Evolutionary conservation across 1,140 invertebrate genomes (phyloP).

Genomic region (Panulirus ornatus): DNA sequence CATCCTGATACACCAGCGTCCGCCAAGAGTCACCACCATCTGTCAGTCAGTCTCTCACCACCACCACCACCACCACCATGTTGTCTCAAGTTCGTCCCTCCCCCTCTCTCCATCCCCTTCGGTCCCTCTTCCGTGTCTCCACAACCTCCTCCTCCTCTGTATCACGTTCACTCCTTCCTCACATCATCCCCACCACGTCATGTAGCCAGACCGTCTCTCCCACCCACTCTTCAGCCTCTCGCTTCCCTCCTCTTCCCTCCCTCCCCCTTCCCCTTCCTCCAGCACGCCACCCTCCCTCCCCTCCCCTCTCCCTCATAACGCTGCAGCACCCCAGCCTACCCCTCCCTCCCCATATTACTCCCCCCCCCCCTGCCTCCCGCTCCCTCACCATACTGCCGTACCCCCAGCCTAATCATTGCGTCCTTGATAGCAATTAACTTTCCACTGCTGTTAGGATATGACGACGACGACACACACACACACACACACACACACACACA

Average conservation of each 20-base stretch:
- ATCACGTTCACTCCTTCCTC: neutral
- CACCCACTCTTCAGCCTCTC: neutral
- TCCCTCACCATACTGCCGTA: neutral
- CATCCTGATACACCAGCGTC: too few species aligned
- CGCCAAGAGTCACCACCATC: too few species aligned
- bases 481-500: too few species aligned
- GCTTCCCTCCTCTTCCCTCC: neutral
- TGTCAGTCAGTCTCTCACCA: neutral
- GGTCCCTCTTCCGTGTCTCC: neutral
- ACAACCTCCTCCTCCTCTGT: neutral
- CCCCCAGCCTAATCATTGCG: too few species aligned
- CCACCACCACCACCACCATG: slow-evolving; percentile 15
- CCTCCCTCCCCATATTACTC: neutral
- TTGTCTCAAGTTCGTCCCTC: neutral
- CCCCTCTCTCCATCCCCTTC: neutral
- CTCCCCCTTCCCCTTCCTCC: neutral
- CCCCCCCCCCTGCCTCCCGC: neutral
- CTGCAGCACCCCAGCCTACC: neutral
- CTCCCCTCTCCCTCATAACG: neutral
- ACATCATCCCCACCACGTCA: neutral
- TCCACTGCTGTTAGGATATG: too few species aligned
- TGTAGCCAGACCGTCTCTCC: neutral
- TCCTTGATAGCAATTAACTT: too few species aligned
- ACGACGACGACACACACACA: too few species aligned
- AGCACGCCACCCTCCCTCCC: neutral